Percentiles rank a stretch among this genome's conserved stretches.
These are phyloP conservation scores for Acanthisitta chloris DNA, from an alignment of 2,113 vertebrate species.

Conservation along the genomic window DNA sequence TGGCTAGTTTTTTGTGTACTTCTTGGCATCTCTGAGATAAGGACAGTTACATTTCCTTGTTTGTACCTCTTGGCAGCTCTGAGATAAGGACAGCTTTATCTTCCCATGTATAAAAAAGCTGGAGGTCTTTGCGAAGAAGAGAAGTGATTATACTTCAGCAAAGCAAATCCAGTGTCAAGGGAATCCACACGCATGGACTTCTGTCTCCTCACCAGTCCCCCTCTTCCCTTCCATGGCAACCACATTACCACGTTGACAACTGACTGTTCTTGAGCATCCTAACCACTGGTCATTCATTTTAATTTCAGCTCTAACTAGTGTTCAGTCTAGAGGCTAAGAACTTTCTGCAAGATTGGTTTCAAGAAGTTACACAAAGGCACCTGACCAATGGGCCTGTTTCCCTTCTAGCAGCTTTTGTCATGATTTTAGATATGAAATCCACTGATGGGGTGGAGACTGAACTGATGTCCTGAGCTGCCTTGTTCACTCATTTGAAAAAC, in stretches of 20 bases:
- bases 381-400: slow-evolving; percentile 8
- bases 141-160: not conserved
- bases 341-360: slow-evolving; percentile 26
- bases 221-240: not conserved
- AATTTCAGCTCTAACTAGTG: not conserved
- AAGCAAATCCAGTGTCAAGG: not conserved
- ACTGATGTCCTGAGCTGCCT: slow-evolving; percentile 13
- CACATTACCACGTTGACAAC: not conserved
- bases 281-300: slow-evolving; percentile 14
- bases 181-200: not conserved
- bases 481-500: slow-evolving; percentile 6
- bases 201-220: not conserved
- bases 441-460: slow-evolving; percentile 3
- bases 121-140: not conserved
- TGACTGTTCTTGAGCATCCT: not conserved
- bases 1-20: not conserved
- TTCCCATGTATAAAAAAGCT: not conserved
- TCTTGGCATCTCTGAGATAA: not conserved
- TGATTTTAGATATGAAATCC: slow-evolving; percentile 29
- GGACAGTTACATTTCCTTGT: not conserved
- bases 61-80: not conserved
- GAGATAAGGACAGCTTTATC: not conserved
- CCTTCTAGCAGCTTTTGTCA: slow-evolving; percentile 44
- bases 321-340: slow-evolving; percentile 11
- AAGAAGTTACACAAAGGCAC: not conserved